phyloP scores from a whole-genome alignment of 2,113 vertebrate species.

The Dicaeum eximium region DNA sequence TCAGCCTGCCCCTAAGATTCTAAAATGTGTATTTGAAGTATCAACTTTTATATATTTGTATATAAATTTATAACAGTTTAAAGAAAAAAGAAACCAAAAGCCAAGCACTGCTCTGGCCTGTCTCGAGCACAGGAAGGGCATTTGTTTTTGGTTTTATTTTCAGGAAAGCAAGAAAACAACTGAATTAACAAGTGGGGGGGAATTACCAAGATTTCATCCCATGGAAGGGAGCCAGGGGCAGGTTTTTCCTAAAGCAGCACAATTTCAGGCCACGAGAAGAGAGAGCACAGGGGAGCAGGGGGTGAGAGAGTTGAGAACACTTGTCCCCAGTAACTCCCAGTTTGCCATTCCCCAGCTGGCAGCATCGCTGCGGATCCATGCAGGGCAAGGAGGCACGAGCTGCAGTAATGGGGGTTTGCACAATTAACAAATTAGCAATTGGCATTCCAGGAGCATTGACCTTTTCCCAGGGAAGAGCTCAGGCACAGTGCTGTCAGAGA shows the following conservation, averaged over 20 bases:
- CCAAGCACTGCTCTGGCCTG: background rate
- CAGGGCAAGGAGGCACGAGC: background rate
- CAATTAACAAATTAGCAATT: background rate
- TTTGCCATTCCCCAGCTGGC: background rate
- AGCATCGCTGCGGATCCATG: background rate
- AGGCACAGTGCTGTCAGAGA: background rate
- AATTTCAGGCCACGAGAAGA: accelerated
- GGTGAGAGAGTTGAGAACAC: background rate
- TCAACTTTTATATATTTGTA: background rate
- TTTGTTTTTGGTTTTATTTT: background rate
- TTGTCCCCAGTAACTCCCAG: accelerated
- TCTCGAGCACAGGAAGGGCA: background rate
- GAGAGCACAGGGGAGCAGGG: background rate
- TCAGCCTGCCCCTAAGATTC: background rate
- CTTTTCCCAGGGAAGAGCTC: background rate
- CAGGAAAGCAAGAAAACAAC: background rate
- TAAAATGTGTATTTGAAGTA: background rate
- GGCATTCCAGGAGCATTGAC: background rate
- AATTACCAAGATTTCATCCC: background rate
- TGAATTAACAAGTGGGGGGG: background rate
- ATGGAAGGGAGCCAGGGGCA: background rate
- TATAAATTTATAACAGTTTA: background rate
- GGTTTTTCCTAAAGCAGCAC: background rate
- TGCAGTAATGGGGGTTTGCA: background rate
- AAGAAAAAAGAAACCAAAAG: background rate